Evolutionary conservation across 2,113 vertebrate species (phyloP), one percentile per base, ranked within the genome.

Genomic region (Gnathonemus echidnorhynchus): DNA sequence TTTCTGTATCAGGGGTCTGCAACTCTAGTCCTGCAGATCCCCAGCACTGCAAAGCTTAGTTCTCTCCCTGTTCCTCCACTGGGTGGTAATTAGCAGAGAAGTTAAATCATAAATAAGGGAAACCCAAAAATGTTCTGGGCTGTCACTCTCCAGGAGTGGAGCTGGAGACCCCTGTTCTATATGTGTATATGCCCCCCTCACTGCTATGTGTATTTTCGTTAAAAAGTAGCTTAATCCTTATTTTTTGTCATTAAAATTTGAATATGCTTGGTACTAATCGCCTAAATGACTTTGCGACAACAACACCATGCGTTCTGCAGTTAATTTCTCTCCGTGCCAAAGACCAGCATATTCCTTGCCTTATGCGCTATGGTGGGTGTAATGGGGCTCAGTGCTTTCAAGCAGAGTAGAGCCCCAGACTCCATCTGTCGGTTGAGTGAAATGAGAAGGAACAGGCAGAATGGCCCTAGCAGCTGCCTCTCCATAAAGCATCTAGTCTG

Each of bases 401-500:
- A 52, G 66, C 27, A 49, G 27, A 83, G 49, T 70, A 53, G 88
- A 80, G 88, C 70, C 15, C 70, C 15, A 74, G n/a, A 88, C 88
- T 88, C 88, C 88, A 88, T 88, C 88, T 88, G 88, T 88, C 7
- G 31, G 70, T 17, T 74, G 62, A 80, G 66, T 39, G 70, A 74
- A 89, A 89, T 89, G 70, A 35, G 70, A 74, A 83, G 56, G 45
- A 85, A 46, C 42, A 46, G 45, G 39, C 42, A 85, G 83, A 21
- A 85, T 21, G 24, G 24, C 3, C 3, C 83, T 48, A 10, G 9
- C 83, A 85, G 83, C 83, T 46, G 83, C 45, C 42, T 85, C 83
- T n/a, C 45, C 21, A 24, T 48, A 48, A 48, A 85, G 24, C 15
- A 70, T 70, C 27, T 31, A 70, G 62, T 70, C n/a, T 27, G 62